Base-by-base conservation (phyloP, 2,797 vertebrate genomes). In the Semaprochilodus insignis region DNA sequence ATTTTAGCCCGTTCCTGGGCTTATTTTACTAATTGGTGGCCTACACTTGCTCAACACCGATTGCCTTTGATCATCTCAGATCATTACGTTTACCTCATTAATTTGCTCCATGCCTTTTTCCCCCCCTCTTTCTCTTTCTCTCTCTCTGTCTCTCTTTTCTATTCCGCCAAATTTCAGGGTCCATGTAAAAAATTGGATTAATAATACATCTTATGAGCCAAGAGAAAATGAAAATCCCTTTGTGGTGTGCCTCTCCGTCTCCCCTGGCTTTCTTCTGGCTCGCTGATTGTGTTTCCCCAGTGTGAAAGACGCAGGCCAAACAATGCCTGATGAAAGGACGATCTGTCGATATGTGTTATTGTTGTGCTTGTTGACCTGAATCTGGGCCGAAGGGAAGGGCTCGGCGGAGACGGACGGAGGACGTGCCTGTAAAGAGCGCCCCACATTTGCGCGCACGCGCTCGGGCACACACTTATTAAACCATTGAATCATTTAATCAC, bases 1-100 rank as follows among this genome's bases (percentile, higher is more conserved):
- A 94, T 95, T 94, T 94, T 92, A 94, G 93, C 94, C 91, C 89
- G 91, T 93, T 94, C 92, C 91, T 92, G 89, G 85, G 92, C 94
- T 94, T 94, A 93, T 94, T 94, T 95, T 92, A 89, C 94, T 95
- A 96, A 96, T 96, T 96, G 94, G 93, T 95, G 94, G 93, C 93
- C 83, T 94, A 90, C 93, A 93, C 92, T 94, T 93, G 92, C 94
- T 93, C 92, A 93, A 92, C 92, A 91, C 93, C 92, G 93, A 94
- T 95, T 93, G 93, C 90, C 94, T 96, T 96, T 96, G 95, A 96
- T 95, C 95, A 95, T 94, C 90, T 91, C 91, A 93, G 92, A 95
- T 96, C 94, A 95, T 95, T 95, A 96, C 94, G 86, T 95, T 95
- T 95, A 95, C 94, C 94, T 96, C 95, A 94, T 96, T 96, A 95